Percentiles rank a stretch among this genome's conserved stretches.
phyloP scores from a whole-genome alignment of 1,140 invertebrate species.

The Odontomachus brunneus region DNA sequence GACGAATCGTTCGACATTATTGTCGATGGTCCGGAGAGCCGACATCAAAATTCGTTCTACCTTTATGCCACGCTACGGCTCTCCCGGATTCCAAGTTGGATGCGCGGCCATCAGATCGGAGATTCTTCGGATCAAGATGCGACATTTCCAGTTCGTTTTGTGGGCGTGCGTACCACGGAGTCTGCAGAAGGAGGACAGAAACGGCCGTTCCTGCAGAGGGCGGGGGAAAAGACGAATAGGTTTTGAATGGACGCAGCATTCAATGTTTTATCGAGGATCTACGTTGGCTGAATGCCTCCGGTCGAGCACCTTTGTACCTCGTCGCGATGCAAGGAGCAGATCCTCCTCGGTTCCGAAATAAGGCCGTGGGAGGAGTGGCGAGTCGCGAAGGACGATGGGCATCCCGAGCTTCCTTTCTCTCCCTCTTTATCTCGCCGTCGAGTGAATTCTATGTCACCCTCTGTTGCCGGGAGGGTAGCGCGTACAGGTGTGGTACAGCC shows the following conservation, averaged over 20 bases:
- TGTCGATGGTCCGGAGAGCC: not conserved
- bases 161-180: constrained; percentile 58
- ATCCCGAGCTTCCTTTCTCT: constrained; percentile 38
- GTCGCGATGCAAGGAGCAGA: constrained; percentile 64
- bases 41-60: constrained; percentile 45
- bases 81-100: not conserved
- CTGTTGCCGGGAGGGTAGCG: constrained; percentile 36
- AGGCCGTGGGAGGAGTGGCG: constrained; percentile 72
- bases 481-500: constrained; percentile 80
- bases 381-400: constrained; percentile 53
- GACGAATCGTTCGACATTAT: constrained; percentile 15
- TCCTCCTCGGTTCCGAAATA: constrained; percentile 62
- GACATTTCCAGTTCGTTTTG: constrained; percentile 81
- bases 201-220: constrained; percentile 42
- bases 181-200: constrained; percentile 56
- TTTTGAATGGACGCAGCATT: constrained; percentile 78
- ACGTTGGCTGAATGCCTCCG: constrained; percentile 80
- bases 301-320: constrained; percentile 73
- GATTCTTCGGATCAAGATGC: constrained; percentile 67
- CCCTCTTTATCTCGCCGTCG: constrained; percentile 39
- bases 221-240: constrained; percentile 45
- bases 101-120: constrained; percentile 25
- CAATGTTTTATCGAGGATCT: constrained; percentile 84
- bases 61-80: constrained; percentile 32
- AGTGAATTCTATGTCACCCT: constrained; percentile 1